These are phyloP conservation scores for Acropternis orthonyx DNA, from an alignment of 2,797 vertebrate genomes.

Conservation along the genomic window DNA sequence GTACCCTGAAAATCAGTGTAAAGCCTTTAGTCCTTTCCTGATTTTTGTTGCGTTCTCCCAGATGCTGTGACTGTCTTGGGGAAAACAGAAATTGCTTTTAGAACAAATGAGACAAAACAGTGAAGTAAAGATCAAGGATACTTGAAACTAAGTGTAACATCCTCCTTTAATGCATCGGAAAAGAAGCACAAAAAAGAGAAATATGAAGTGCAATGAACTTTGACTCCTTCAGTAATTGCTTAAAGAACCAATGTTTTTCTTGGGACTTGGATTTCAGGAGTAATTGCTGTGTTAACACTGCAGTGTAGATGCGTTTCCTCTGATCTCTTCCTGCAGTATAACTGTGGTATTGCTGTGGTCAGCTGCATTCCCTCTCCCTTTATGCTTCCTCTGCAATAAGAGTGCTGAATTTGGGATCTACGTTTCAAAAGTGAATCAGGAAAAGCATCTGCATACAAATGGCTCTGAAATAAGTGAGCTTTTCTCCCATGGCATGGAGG, in stretches of 20 bases:
- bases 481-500: neutral
- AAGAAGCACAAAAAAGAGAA: neutral
- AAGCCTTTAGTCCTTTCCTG: neutral
- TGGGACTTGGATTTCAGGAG: neutral
- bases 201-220: neutral
- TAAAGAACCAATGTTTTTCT: neutral
- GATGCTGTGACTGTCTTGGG: neutral
- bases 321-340: neutral
- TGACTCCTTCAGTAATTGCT: neutral
- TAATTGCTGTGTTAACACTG: neutral
- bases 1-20: neutral
- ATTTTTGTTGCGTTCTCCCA: neutral
- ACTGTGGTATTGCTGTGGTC: neutral
- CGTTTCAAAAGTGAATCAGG: neutral
- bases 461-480: neutral
- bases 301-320: neutral
- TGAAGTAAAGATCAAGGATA: slow-evolving; percentile 5
- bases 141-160: neutral
- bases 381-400: neutral
- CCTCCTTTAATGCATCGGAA: neutral
- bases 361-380: neutral
- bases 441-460: neutral
- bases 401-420: neutral
- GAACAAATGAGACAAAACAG: neutral
- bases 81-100: neutral